Conservation (phyloP, 1,140 invertebrate species). For the Formica exsecta region DNA sequence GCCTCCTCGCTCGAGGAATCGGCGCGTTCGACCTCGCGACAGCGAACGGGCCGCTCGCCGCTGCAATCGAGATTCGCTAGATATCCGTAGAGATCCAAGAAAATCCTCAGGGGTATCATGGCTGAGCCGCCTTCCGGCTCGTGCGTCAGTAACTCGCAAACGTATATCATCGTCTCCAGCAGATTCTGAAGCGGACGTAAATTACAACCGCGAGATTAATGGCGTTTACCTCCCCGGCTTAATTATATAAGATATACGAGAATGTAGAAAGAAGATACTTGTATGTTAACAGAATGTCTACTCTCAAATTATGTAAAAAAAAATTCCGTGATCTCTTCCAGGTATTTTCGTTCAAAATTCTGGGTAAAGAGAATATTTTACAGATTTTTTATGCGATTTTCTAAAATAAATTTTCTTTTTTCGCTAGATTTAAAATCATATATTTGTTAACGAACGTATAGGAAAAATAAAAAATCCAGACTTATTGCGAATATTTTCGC, state of each 20-base stretch:
- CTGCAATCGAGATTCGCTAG: conserved; percentile 90
- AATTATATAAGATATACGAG: not conserved
- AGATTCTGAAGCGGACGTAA: conserved; percentile 87
- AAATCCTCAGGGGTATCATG: conserved; percentile 90
- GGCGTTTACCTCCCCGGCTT: conserved; percentile 1
- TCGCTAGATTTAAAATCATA: not conserved
- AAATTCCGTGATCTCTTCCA: no score
- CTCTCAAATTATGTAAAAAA: no score
- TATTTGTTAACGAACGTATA: not conserved
- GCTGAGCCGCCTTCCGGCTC: conserved; percentile 93
- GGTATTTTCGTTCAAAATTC: no score
- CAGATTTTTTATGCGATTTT: no score
- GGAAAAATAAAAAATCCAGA: not conserved
- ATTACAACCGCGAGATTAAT: conserved; percentile 40
- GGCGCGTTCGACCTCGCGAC: conserved; percentile 6
- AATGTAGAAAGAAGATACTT: not conserved
- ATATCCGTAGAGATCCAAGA: conserved; percentile 90
- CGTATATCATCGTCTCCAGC: conserved; percentile 92
- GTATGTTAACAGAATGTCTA: no score
- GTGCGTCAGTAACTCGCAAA: conserved; percentile 93
- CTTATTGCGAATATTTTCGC: not conserved
- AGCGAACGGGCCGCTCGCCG: conserved; percentile 53
- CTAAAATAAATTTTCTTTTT: no score
- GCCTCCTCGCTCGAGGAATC: conserved; percentile 13
- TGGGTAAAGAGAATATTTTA: no score